Percentiles rank a stretch among this genome's conserved stretches.
Conservation (phyloP, 2,113 vertebrate species). For the Nerophis lumbriciformis region DNA sequence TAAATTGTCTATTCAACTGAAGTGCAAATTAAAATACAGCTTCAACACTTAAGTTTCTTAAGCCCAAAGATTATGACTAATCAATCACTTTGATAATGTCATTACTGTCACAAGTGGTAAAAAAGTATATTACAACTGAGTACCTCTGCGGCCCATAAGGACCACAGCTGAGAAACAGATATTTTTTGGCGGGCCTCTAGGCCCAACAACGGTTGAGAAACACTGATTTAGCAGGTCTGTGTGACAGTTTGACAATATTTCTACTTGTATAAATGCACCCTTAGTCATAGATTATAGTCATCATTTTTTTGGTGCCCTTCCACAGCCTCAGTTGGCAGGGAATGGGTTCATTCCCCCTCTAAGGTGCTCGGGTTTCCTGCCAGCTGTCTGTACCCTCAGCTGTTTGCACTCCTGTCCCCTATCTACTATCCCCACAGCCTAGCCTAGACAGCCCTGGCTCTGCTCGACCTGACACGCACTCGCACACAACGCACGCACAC, state of each 20-base stretch:
- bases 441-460: constrained; percentile 25
- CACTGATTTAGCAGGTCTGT: background rate
- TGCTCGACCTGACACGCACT: background rate
- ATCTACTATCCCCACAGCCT: constrained; percentile 16
- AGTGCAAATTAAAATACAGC: no score
- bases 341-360: constrained; percentile 55
- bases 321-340: constrained; percentile 33
- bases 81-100: no score
- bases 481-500: background rate
- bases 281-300: constrained; percentile 1
- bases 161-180: no score
- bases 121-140: no score
- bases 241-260: background rate
- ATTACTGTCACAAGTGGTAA: no score
- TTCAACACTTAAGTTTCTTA: no score
- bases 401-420: constrained; percentile 53
- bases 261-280: background rate
- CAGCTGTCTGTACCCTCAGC: constrained; percentile 73
- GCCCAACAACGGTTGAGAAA: no score
- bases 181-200: no score
- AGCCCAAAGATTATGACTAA: no score
- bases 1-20: no score
- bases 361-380: constrained; percentile 62
- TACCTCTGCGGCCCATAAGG: no score
- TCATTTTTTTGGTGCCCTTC: constrained; percentile 13